phyloP scores from a whole-genome alignment of 1,140 invertebrate genomes.

The Diachasma alloeum region DNA sequence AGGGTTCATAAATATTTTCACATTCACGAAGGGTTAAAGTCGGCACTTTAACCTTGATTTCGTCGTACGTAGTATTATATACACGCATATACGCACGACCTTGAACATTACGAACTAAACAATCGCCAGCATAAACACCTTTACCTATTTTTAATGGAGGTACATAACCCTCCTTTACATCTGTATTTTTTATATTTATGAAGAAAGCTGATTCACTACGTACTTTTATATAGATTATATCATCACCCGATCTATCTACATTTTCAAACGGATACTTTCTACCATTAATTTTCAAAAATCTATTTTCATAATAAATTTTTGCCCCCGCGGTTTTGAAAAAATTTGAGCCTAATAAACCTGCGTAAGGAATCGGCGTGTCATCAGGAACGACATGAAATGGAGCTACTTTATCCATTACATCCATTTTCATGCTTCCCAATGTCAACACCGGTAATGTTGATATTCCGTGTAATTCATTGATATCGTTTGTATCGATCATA shows the following conservation, averaged over 20 bases:
- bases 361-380: slow-evolving; percentile 2
- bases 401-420: background rate
- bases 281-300: background rate
- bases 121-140: too few relatives aligned
- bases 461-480: slow-evolving; percentile 2
- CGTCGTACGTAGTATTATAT: too few relatives aligned
- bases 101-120: too few relatives aligned
- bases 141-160: background rate
- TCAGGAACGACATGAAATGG: slow-evolving; percentile 4
- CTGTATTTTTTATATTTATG: background rate
- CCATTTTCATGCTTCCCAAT: background rate
- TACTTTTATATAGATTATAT: background rate
- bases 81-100: too few relatives aligned
- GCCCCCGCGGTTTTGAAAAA: too few relatives aligned
- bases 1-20: too few relatives aligned
- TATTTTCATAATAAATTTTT: too few relatives aligned
- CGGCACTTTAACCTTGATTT: too few relatives aligned
- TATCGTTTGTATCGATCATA: background rate
- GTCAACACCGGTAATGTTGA: too few relatives aligned
- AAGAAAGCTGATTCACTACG: slow-evolving; percentile 5
- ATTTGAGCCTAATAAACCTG: too few relatives aligned
- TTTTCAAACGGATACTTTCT: background rate
- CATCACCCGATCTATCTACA: too few relatives aligned
- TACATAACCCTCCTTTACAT: background rate
- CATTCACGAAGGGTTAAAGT: too few relatives aligned